Percentiles rank a stretch among this genome's conserved stretches.
These are phyloP conservation scores for Motacilla alba DNA, from an alignment of 2,113 vertebrate genomes.

Conservation along the genomic window DNA sequence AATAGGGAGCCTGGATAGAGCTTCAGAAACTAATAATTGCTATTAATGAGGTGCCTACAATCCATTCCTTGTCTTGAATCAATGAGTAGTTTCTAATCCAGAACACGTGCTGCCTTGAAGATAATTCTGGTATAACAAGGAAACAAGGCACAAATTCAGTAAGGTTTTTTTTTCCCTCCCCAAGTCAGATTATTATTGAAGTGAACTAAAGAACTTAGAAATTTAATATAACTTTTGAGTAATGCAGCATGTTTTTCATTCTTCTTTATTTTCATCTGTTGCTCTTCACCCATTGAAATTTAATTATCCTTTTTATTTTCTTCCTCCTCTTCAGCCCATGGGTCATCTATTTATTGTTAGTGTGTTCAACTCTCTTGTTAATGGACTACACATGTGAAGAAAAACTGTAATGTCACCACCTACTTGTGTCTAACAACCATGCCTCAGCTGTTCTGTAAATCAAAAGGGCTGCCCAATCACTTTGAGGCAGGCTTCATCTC, in stretches of 20 bases:
- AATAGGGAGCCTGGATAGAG: not conserved
- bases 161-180: not conserved
- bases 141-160: not conserved
- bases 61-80: not conserved
- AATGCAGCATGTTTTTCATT: not conserved
- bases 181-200: not conserved
- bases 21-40: not conserved
- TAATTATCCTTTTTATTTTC: not conserved
- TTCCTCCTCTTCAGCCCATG: not conserved
- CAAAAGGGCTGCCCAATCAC: not conserved
- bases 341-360: not conserved
- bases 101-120: not conserved
- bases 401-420: not conserved
- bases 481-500: not conserved
- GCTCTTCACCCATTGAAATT: not conserved
- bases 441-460: not conserved
- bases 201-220: not conserved
- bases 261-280: not conserved
- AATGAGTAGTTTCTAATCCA: not conserved
- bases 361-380: not conserved
- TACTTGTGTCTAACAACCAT: not conserved
- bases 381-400: not conserved
- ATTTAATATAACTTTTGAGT: not conserved
- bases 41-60: conserved; percentile 16
- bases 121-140: not conserved